These are phyloP conservation scores for Montipora efflorescens DNA, from an alignment of 64 coral and sea anemone genomes.

Conservation along the genomic window DNA sequence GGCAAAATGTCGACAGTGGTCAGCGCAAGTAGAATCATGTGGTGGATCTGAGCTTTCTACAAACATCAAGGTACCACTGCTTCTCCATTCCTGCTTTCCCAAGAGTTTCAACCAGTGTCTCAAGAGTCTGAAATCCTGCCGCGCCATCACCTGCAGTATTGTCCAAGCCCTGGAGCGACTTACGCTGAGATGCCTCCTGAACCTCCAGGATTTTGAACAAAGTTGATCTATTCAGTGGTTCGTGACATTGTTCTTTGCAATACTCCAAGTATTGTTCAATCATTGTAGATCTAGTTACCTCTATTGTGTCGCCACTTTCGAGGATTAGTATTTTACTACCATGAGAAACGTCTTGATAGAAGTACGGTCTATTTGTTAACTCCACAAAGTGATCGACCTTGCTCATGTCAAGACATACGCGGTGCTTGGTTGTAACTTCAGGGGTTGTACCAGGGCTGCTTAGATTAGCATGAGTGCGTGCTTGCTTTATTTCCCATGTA, in stretches of 20 bases:
- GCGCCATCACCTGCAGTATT: constrained; percentile 52
- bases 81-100: constrained; percentile 67
- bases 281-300: constrained; percentile 27
- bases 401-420: constrained; percentile 32
- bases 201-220: constrained; percentile 72
- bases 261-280: constrained; percentile 58
- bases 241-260: constrained; percentile 53
- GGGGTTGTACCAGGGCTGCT: neutral
- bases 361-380: constrained; percentile 28
- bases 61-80: constrained; percentile 35
- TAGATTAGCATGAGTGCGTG: neutral
- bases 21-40: constrained; percentile 53
- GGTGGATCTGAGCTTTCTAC: constrained; percentile 20
- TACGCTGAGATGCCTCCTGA: constrained; percentile 67
- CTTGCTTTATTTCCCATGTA: constrained; percentile 32
- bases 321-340: constrained; percentile 22
- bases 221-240: constrained; percentile 67
- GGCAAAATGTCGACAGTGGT: constrained; percentile 71
- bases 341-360: constrained; percentile 25
- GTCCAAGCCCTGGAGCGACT: constrained; percentile 1
- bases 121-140: constrained; percentile 58
- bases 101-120: constrained; percentile 56
- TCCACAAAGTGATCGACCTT: constrained; percentile 52
- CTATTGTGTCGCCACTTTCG: constrained; percentile 55
- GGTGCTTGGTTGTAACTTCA: constrained; percentile 10